Evolutionary conservation across 92 coral and sea anemone species (phyloP).

Genomic region (Heteractis magnifica): DNA sequence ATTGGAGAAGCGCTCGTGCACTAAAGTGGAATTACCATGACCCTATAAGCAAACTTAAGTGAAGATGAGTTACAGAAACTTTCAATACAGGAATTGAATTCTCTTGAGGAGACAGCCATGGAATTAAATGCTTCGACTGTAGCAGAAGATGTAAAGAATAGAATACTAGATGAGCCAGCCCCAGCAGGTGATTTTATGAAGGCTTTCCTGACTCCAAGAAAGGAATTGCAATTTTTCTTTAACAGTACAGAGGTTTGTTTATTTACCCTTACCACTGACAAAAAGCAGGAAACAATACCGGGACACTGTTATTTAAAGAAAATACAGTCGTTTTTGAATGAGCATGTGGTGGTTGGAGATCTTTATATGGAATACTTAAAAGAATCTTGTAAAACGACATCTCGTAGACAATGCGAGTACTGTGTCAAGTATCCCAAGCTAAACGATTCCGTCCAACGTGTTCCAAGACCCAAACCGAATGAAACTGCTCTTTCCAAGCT

Average conservation of each 20-base stretch:
- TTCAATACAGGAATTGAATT: slow-evolving; percentile 48
- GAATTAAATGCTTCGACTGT: slow-evolving; percentile 52
- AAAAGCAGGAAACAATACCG: background rate
- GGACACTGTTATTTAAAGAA: slow-evolving; percentile 34
- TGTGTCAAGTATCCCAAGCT: slow-evolving; percentile 37
- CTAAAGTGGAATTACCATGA: slow-evolving; percentile 47
- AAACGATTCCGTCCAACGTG: slow-evolving; percentile 37
- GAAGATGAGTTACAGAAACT: slow-evolving; percentile 37
- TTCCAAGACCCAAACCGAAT: slow-evolving; percentile 49
- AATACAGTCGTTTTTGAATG: slow-evolving; percentile 20
- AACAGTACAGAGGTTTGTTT: slow-evolving; percentile 8
- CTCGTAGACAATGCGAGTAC: slow-evolving; percentile 38
- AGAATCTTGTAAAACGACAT: slow-evolving; percentile 25
- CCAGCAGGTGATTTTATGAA: slow-evolving; percentile 34
- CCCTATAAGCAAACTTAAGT: slow-evolving; percentile 35
- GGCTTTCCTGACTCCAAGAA: slow-evolving; percentile 42
- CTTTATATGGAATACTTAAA: slow-evolving; percentile 46
- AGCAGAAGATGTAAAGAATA: slow-evolving; percentile 46
- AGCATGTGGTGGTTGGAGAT: slow-evolving; percentile 37
- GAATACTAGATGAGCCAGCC: slow-evolving; percentile 11
- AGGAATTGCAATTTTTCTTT: slow-evolving; percentile 37
- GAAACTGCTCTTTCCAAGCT: slow-evolving; percentile 40
- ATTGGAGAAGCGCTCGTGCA: slow-evolving; percentile 55
- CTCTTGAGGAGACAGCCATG: slow-evolving; percentile 44
- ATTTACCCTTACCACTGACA: background rate